Conservation (phyloP, 30 jellyfish, hydroid and myxozoan species). For the Nemopilema nomurai region DNA sequence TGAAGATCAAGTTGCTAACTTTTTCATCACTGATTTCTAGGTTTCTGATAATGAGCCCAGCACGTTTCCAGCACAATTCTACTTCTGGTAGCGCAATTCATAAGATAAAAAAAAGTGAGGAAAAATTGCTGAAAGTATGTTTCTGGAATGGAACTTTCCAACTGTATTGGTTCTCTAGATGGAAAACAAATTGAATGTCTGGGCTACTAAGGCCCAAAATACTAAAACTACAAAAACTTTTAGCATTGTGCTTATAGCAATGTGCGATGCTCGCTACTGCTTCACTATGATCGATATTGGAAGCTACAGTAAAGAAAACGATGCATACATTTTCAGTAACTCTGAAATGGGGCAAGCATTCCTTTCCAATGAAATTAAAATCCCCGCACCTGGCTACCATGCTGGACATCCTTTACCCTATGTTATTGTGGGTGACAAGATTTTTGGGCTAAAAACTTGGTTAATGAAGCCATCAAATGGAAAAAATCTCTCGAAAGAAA, state of each 20-base stretch:
- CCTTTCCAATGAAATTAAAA: background rate
- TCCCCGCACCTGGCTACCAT: conserved; percentile 5
- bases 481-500: background rate
- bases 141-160: too few species aligned
- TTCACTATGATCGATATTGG: conserved; percentile 67
- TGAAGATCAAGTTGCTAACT: background rate
- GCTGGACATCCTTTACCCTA: conserved; percentile 29
- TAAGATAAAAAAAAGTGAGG: background rate
- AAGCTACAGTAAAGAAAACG: conserved; percentile 46
- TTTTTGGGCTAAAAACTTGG: conserved; percentile 40
- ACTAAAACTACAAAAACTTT: conserved; percentile 26
- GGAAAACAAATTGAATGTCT: conserved; percentile 65
- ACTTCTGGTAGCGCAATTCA: conserved; percentile 35
- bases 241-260: background rate
- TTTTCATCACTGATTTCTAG: conserved; percentile 5
- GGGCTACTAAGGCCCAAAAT: conserved; percentile 18
- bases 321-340: conserved; percentile 27
- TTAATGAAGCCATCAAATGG: conserved; percentile 28
- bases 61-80: conserved; percentile 27
- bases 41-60: conserved; percentile 52
- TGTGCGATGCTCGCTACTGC: conserved; percentile 58
- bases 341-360: conserved; percentile 21
- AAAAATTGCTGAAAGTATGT: background rate
- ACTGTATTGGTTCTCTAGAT: conserved; percentile 61
- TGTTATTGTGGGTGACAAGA: conserved; percentile 36